Conservation (phyloP, 2,113 vertebrate species). For the Stegostoma tigrinum region DNA sequence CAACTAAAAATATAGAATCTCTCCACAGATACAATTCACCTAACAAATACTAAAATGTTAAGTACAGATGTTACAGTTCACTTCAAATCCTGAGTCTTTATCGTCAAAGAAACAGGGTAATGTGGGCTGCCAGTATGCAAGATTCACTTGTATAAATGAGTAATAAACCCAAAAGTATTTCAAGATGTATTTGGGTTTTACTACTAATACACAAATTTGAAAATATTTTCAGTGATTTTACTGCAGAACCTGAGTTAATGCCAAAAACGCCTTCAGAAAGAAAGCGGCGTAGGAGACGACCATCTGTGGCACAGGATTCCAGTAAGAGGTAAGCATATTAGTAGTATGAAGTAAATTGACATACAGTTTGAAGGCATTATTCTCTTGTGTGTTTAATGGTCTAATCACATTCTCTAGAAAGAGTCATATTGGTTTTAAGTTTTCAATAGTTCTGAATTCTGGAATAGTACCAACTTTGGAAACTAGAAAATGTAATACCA, state of each 20-base stretch:
- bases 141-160: background rate
- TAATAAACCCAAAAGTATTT: background rate
- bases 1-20: background rate
- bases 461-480: no score
- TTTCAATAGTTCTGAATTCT: no score
- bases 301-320: conserved; percentile 58
- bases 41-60: background rate
- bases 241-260: conserved; percentile 78
- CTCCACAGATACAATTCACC: background rate
- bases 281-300: conserved; percentile 66
- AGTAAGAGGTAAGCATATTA: conserved; percentile 41
- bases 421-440: background rate
- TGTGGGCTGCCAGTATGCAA: background rate
- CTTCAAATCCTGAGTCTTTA: background rate
- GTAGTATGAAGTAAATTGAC: background rate
- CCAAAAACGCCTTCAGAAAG: conserved; percentile 94
- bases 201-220: background rate
- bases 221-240: conserved; percentile 61
- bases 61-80: background rate
- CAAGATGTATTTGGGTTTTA: background rate
- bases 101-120: background rate
- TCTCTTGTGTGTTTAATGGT: background rate
- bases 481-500: no score
- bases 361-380: background rate
- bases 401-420: background rate